Base-by-base conservation (phyloP, 2,888 invertebrate species). In the Diplazon laetatorius region DNA sequence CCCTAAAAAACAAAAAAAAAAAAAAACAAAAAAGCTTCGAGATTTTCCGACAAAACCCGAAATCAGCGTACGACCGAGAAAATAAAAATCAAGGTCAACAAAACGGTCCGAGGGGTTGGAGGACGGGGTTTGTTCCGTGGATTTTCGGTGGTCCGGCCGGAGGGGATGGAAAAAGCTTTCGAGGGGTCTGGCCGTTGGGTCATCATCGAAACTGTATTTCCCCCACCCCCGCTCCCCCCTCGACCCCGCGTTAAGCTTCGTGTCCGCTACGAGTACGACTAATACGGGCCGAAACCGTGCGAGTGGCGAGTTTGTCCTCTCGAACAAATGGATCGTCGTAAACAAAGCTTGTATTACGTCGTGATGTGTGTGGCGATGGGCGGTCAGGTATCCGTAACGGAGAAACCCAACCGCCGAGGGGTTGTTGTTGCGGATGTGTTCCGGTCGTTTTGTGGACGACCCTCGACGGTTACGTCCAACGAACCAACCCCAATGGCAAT, bases 281-380 rank as follows among this genome's bases (percentile, higher is more conserved):
- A 63, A 73, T 72, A 77, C 76, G 57, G 42, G 57, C 18, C n/a
- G n/a, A n/a, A 50, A 30, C 60, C 37, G 46, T 66, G 62, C 62
- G 60, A 72, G 76, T 52, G 57, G 72, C n/a, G 30, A 79, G 72
- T 57, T 66, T 76, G 72, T 72, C 75, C 81, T 77, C 82, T 80
- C 76, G 63, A 80, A 80, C 81, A 82, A 82, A 82, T 82, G 76
- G 83, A 72, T 76, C 77, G 76, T 76, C 80, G 81, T 83, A 83
- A 83, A 83, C 83, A 83, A 83, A 79, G 82, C 80, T 83, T 80
- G 78, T 82, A 80, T 79, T 80, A 80, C 80, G 63, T 55, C 57
- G 66, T 71, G 39, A 42, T 72, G 39, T 71, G 50, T 72, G 39
- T 71, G 50, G 62, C 22, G 55, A 44, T 18, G n/a, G 50, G 37